Base-by-base conservation (phyloP, 2,888 invertebrate genomes). In the Eulithis prunata region DNA sequence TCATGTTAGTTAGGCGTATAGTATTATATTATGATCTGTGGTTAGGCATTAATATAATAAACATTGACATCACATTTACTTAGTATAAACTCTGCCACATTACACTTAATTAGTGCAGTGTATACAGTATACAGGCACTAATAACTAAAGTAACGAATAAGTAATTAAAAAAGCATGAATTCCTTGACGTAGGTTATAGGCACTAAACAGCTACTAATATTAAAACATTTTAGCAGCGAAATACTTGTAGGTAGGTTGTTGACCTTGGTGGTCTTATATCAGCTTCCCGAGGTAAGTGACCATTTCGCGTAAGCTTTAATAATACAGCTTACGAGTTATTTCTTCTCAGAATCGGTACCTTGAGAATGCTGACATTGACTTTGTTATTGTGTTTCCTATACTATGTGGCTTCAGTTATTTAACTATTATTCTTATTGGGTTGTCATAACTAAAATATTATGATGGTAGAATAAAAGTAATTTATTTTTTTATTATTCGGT, bases 231-330 rank as follows among this genome's bases (percentile, higher is more conserved):
- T 52, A 28, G 55, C 56, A 32, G 38, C 11, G 3, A 61, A 62
- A 54, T 60, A 55, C 47, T 58, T 58, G 61, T 62, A 54, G 47
- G 21, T 54, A 46, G 53, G 79, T 71, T 55, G 85, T 78, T 81
- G 77, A 75, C 89, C 89, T 89, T 89, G 88, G 79, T 74, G 65
- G 64, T 49, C 21, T 66, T 72, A 70, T 68, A 62, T 65, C 77
- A 75, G 76, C 75, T 78, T 77, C 71, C 75, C 73, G 74, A 86
- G 86, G 84, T 88, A 78, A 76, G 78, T 76, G 82, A 80, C 88
- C 88, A 84, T 84, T 41, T 57, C 36, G 47, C 51, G 62, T 62
- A 61, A 59, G 64, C 47, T 62, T 63, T 74, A 79, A 81, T 80
- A 78, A 82, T 75, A 69, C 71, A 71, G 75, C 71, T 77, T 75